Percentiles rank a stretch among this genome's conserved stretches.
Conservation (phyloP, 2,797 vertebrate genomes). For the Coendou prehensilis region DNA sequence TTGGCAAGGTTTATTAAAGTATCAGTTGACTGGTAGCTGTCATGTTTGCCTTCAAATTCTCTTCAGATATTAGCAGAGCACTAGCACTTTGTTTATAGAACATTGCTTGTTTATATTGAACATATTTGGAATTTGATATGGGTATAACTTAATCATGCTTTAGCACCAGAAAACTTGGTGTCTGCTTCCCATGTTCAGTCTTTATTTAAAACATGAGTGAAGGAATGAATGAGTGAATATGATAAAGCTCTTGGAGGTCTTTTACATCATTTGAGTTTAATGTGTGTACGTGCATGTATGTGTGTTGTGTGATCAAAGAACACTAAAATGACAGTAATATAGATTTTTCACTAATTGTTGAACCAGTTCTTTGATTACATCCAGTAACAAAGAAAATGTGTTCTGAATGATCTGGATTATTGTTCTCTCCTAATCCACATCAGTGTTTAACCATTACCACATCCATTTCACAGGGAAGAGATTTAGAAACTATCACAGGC, state of each 20-base stretch:
- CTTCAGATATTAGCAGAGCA: not conserved
- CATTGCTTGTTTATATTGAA: not conserved
- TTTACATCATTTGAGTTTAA: not conserved
- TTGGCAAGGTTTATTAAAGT: not conserved
- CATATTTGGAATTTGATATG: not conserved
- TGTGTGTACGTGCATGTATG: not conserved
- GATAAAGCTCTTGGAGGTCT: not conserved
- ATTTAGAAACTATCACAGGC: not conserved
- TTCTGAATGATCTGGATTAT: not conserved
- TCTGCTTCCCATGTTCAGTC: not conserved
- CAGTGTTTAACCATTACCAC: not conserved
- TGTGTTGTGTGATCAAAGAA: not conserved
- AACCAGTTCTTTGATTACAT: not conserved
- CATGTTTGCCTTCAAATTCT: not conserved
- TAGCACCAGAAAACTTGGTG: not conserved
- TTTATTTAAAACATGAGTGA: not conserved
- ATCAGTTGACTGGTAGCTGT: not conserved
- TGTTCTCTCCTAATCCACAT: not conserved
- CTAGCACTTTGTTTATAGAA: not conserved
- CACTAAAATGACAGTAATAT: not conserved
- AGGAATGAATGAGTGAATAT: not conserved
- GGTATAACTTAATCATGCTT: not conserved
- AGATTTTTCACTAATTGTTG: not conserved
- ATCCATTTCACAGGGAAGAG: not conserved
- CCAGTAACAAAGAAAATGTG: not conserved